These are phyloP conservation scores for Cerastis leucographa DNA, from an alignment of 2,888 invertebrate species.

Conservation along the genomic window DNA sequence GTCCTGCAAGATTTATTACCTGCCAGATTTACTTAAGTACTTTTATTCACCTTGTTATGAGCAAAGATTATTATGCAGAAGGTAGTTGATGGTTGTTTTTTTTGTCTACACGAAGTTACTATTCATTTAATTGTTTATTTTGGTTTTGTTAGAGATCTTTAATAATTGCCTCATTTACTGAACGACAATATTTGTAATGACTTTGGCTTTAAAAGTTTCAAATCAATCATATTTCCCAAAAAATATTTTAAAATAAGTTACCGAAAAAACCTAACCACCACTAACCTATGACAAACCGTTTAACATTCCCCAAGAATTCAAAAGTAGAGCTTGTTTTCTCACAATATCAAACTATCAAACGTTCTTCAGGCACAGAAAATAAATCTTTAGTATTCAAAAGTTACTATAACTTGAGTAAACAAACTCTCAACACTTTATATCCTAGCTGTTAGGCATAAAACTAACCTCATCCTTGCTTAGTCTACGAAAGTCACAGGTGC, in stretches of 20 bases:
- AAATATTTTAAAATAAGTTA: not conserved
- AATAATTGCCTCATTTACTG: not conserved
- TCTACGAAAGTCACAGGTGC: conserved; percentile 77
- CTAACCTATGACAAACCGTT: not conserved
- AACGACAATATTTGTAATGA: not conserved
- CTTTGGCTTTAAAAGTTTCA: not conserved
- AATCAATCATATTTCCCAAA: not conserved
- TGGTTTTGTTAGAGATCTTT: not conserved
- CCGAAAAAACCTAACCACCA: too few species aligned
- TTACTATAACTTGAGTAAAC: not conserved
- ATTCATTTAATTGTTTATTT: not conserved
- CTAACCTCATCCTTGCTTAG: conserved; percentile 15
- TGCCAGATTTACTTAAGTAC: conserved; percentile 77
- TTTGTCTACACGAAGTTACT: conserved; percentile 24
- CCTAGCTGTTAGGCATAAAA: conserved; percentile 35
- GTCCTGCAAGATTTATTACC: conserved; percentile 77
- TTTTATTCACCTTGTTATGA: conserved; percentile 72
- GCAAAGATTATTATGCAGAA: conserved; percentile 66
- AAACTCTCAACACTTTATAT: not conserved
- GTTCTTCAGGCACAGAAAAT: not conserved
- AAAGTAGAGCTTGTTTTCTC: not conserved
- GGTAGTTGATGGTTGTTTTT: conserved; percentile 10
- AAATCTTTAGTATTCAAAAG: not conserved
- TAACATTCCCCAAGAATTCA: not conserved
- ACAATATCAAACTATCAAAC: not conserved